Percentiles rank a stretch among this genome's conserved stretches.
These are phyloP conservation scores for Ernsta delagoae DNA, from an alignment of 2,888 invertebrate species.

Conservation along the genomic window DNA sequence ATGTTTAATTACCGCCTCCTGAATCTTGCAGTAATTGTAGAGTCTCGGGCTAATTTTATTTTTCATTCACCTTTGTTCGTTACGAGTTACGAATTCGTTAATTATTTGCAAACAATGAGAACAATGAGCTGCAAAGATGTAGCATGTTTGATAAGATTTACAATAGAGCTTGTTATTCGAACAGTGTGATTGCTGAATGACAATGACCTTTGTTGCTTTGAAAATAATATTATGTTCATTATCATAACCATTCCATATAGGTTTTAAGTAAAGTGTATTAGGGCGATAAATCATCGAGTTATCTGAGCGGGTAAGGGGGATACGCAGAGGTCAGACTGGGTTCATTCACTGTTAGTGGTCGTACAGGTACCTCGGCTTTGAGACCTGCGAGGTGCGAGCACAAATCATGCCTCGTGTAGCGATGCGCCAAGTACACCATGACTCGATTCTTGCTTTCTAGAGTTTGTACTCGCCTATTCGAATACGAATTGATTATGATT, in stretches of 20 bases:
- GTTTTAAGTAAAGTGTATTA: conserved; percentile 1
- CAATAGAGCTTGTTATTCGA: conserved; percentile 27
- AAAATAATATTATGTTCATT: conserved; percentile 37
- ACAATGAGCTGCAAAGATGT: conserved; percentile 27
- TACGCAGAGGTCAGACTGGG: conserved; percentile 54
- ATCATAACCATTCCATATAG: not conserved
- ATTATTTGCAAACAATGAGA: conserved; percentile 29
- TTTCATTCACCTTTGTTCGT: not conserved
- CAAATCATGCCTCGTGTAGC: conserved; percentile 49
- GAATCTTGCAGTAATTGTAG: not conserved
- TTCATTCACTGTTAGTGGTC: conserved; percentile 59
- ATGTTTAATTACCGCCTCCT: not conserved
- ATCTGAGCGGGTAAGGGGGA: conserved; percentile 27
- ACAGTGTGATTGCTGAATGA: conserved; percentile 35
- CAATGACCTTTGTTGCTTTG: conserved; percentile 42
- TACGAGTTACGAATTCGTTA: conserved; percentile 3
- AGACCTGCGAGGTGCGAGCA: conserved; percentile 43
- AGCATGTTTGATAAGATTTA: conserved; percentile 21
- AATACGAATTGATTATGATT: too few relatives aligned
- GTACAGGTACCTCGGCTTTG: conserved; percentile 55
- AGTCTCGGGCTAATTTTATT: not conserved
- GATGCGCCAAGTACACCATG: too few relatives aligned
- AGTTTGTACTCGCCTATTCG: too few relatives aligned
- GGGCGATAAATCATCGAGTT: not conserved
- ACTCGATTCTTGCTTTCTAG: too few relatives aligned